Evolutionary conservation across 2,113 vertebrate genomes (phyloP), one percentile per base, ranked within the genome.

Genomic region (Ammospiza nelsoni): DNA sequence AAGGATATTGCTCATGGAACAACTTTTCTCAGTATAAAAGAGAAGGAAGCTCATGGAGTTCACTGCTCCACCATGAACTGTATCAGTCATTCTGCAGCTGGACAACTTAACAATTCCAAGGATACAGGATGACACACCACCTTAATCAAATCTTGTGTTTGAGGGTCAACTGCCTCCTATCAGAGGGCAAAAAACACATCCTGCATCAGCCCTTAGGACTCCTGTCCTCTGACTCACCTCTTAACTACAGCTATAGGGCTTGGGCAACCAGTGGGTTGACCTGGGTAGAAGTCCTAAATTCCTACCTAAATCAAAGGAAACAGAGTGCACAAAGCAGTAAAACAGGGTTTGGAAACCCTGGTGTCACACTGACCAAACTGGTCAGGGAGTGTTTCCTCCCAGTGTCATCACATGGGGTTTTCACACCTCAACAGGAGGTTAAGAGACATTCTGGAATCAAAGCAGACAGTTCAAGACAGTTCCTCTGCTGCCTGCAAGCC

Each of bases 1-100:
- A 87, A 94, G 89, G 84, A 65, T 92, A 55, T 91, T 96, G 90
- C 91, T 97, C 93, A 87, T 35, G 46, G 69, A 89, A 24, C 33
- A 94, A 55, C 52, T 67, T 63, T 67, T 43, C 15, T 48, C 82
- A 48, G 35, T 28, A 63, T 3, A 74, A 62, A 62, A 71, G 59
- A 67, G 31, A 74, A 76, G 75, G 79, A 85, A 93, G 78, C 63
- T 83, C 39, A 27, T 39, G 76, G 85, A 81, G 82, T 55, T 75
- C 57, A 65, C 25, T 55, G 59, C 68, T 74, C 41, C 76, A 52
- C 27, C 24, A 39, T 1, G 5, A 49, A 58, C 2, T 1, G 83
- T 1, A 87, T 39, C 51, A 63, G 79, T 41, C 79, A 78, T n/a
- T 57, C 79, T 67, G 37, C 61, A 93, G 72, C 79, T 46, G 52